Evolutionary conservation across 2,113 vertebrate species (phyloP).

Genomic region (Pseudonaja textilis): DNA sequence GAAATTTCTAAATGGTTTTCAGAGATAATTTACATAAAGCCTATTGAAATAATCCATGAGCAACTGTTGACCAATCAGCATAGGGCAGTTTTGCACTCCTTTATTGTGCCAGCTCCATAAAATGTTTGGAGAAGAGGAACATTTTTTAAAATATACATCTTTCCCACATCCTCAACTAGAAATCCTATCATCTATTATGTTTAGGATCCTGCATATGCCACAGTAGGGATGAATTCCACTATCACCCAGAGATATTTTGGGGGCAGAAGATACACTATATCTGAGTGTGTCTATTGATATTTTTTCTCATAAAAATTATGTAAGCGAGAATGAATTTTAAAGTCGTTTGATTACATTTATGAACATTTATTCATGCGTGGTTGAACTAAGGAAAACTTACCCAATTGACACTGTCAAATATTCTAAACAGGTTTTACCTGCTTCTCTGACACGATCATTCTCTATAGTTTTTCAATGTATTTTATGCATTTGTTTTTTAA

Average conservation of each 20-base stretch:
- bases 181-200: neutral
- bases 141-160: neutral
- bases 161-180: neutral
- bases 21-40: neutral
- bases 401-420: neutral
- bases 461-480: neutral
- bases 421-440: neutral
- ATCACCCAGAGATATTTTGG: neutral
- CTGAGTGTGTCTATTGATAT: neutral
- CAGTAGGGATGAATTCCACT: neutral
- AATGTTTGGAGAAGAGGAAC: neutral
- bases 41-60: neutral
- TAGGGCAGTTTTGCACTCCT: neutral
- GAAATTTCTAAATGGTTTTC: neutral
- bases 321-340: neutral
- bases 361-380: neutral
- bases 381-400: slow-evolving; percentile 7
- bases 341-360: neutral
- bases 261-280: neutral
- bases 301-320: neutral
- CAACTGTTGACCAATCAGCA: neutral
- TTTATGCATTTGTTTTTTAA: neutral
- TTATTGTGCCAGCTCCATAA: neutral
- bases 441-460: neutral
- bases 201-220: neutral